These are phyloP conservation scores for Lophochroa leadbeateri DNA, from an alignment of 2,113 vertebrate genomes.

Conservation along the genomic window DNA sequence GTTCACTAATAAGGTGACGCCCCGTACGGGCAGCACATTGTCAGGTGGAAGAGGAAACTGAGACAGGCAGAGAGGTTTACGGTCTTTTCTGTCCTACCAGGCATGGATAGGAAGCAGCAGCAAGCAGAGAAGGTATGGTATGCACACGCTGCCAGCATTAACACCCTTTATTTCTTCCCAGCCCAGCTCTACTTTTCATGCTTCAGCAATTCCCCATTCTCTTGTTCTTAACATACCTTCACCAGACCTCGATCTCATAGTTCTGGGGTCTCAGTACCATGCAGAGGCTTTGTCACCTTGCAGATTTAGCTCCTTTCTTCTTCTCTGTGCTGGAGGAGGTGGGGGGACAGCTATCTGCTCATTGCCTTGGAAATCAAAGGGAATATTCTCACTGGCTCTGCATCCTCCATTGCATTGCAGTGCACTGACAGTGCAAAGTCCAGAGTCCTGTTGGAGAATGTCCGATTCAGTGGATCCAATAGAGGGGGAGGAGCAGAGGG, in stretches of 20 bases:
- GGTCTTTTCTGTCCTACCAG: conserved; percentile 51
- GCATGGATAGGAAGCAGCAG: conserved; percentile 70
- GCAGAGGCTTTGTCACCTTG: not conserved
- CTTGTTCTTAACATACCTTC: not conserved
- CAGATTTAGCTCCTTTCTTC: not conserved
- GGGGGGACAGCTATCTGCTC: not conserved
- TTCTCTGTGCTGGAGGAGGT: not conserved
- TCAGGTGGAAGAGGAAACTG: conserved; percentile 71
- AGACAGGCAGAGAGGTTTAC: conserved; percentile 66
- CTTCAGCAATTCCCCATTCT: not conserved
- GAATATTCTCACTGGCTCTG: not conserved
- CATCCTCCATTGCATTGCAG: not conserved
- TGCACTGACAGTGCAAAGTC: not conserved
- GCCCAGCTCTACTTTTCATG: not conserved
- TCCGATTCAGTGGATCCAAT: not conserved
- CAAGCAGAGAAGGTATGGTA: conserved; percentile 74
- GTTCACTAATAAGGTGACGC: conserved; percentile 61
- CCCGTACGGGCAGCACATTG: conserved; percentile 60
- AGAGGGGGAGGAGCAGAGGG: not conserved
- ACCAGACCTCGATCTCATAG: not conserved
- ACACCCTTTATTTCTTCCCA: not conserved
- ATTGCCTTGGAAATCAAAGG: not conserved
- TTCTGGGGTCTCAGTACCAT: not conserved
- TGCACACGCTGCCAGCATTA: not conserved
- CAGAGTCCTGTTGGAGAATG: not conserved